phyloP scores from a whole-genome alignment of 2,113 vertebrate genomes.

The Rhynchomys soricoides region DNA sequence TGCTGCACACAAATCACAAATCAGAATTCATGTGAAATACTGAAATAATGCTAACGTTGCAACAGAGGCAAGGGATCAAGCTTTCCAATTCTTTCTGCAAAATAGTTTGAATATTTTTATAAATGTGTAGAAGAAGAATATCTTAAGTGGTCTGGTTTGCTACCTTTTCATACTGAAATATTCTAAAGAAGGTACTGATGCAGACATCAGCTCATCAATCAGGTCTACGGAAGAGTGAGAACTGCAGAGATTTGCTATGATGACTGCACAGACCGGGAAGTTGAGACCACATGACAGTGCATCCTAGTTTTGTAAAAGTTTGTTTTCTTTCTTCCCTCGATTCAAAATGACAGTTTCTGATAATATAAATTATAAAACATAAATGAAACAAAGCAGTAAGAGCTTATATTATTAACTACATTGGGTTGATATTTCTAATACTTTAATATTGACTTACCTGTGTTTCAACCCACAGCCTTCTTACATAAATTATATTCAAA shows the following conservation, averaged over 20 bases:
- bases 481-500: conserved; percentile 28
- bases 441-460: not conserved
- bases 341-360: not conserved
- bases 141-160: not conserved
- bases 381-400: not conserved
- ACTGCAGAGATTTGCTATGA: not conserved
- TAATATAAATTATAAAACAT: not conserved
- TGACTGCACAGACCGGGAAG: not conserved
- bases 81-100: not conserved
- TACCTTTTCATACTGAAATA: not conserved
- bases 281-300: not conserved
- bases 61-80: not conserved
- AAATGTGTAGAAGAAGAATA: conserved; percentile 27
- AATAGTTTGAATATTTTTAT: conserved; percentile 11
- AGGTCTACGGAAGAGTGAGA: conserved; percentile 22
- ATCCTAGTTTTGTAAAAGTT: not conserved
- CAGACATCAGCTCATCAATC: conserved; percentile 37
- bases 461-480: not conserved
- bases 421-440: not conserved
- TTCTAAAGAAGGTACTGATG: not conserved
- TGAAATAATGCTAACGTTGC: not conserved
- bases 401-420: not conserved
- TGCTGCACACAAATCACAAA: not conserved
- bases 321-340: not conserved
- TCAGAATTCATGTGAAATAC: not conserved